Percentiles rank a stretch among this genome's conserved stretches.
Evolutionary conservation across 2,888 invertebrate genomes (phyloP).

Genomic region (Ptilodon capucinus): DNA sequence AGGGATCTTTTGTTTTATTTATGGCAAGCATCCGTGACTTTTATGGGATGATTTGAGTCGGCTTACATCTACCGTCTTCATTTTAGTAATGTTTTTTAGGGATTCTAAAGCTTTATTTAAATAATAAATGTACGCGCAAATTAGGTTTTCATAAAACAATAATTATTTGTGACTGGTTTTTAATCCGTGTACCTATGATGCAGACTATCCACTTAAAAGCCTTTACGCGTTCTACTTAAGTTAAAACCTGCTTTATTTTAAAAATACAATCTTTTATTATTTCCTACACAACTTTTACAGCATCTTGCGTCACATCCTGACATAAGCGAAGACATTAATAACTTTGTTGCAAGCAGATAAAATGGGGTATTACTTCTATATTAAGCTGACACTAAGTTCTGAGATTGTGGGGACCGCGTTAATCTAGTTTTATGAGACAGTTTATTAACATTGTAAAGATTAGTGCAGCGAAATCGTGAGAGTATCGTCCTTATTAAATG

Average conservation of each 20-base stretch:
- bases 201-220: too few relatives aligned
- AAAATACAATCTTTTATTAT: neutral
- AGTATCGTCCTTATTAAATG: neutral
- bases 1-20: neutral
- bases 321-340: neutral
- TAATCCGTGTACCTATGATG: too few relatives aligned
- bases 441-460: neutral
- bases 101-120: too few relatives aligned
- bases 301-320: neutral
- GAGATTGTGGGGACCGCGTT: neutral
- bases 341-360: conserved; percentile 1
- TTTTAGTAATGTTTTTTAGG: too few relatives aligned
- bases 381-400: conserved; percentile 3
- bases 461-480: neutral
- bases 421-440: neutral
- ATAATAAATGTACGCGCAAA: neutral
- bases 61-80: too few relatives aligned
- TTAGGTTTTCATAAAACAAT: too few relatives aligned
- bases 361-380: conserved; percentile 1
- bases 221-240: neutral
- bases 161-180: too few relatives aligned
- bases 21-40: neutral
- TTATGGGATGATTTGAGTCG: too few relatives aligned
- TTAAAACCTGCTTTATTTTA: neutral
- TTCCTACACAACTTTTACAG: neutral